Evolutionary conservation across 2,797 vertebrate species (phyloP).

Genomic region (Vespertilio murinus): DNA sequence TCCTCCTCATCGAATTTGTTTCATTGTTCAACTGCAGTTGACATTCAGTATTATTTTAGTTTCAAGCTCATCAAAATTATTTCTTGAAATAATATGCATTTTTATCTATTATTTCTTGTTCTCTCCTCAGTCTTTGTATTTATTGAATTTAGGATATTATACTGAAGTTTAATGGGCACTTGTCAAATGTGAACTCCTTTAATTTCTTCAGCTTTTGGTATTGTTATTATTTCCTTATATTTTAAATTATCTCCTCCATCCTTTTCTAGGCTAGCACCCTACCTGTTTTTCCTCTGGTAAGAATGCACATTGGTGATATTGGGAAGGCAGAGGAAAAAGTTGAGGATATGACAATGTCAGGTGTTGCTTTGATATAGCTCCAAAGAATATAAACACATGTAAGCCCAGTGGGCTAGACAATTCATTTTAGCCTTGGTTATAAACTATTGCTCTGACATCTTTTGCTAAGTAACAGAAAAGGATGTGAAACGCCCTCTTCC

Average conservation of each 20-base stretch:
- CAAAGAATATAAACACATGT: not conserved
- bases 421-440: not conserved
- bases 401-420: not conserved
- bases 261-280: not conserved
- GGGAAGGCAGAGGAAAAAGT: not conserved
- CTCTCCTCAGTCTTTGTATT: not conserved
- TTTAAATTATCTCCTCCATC: not conserved
- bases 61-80: not conserved
- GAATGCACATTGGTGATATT: not conserved
- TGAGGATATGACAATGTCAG: not conserved
- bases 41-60: not conserved
- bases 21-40: not conserved
- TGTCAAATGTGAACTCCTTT: not conserved
- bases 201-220: not conserved
- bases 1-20: not conserved
- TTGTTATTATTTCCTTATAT: not conserved
- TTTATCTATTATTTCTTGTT: not conserved
- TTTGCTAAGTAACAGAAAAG: conserved; percentile 19
- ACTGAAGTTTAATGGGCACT: not conserved
- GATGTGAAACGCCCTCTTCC: not conserved
- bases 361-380: not conserved
- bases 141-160: not conserved
- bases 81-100: not conserved
- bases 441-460: not conserved
- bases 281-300: not conserved